Percentiles rank a stretch among this genome's conserved stretches.
These are phyloP conservation scores for Odontesthes bonariensis DNA, from an alignment of 2,113 vertebrate species.

Conservation along the genomic window DNA sequence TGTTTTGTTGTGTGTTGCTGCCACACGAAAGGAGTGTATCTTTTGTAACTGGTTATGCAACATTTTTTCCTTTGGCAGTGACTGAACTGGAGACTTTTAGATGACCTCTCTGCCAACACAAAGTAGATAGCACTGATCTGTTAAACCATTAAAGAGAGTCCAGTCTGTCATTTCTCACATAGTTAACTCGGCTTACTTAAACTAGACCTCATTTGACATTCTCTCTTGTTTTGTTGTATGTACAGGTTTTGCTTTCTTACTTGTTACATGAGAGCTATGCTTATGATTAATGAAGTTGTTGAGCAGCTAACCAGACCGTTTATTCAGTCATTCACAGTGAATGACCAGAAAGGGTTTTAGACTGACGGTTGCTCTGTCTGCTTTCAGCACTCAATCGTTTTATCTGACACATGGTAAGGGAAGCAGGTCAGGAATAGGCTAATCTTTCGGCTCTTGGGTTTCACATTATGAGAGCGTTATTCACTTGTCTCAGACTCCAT, in stretches of 20 bases:
- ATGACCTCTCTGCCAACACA: slow-evolving; percentile 40
- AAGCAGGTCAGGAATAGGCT: slow-evolving; percentile 58
- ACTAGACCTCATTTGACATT: background rate
- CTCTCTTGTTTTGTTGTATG: background rate
- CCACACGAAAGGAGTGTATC: slow-evolving; percentile 45
- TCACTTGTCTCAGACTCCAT: slow-evolving; percentile 66
- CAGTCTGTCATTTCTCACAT: background rate
- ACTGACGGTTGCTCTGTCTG: slow-evolving; percentile 16
- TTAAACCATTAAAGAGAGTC: slow-evolving; percentile 21
- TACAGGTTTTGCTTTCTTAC: slow-evolving; percentile 2
- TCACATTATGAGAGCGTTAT: slow-evolving; percentile 68
- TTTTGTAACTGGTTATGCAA: slow-evolving; percentile 45
- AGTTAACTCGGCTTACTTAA: slow-evolving; percentile 1
- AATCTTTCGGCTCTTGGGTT: slow-evolving; percentile 69
- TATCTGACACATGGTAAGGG: slow-evolving; percentile 52
- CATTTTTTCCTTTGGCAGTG: slow-evolving; percentile 38
- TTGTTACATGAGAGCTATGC: background rate
- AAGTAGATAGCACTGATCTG: slow-evolving; percentile 29
- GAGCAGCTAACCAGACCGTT: background rate
- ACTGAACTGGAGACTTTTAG: slow-evolving; percentile 49
- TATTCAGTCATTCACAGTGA: slow-evolving; percentile 35
- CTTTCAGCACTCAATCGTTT: slow-evolving; percentile 40
- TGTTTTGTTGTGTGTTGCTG: slow-evolving; percentile 9
- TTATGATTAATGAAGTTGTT: slow-evolving; percentile 1
- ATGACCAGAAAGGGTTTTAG: slow-evolving; percentile 7